These are phyloP conservation scores for Dinomys branickii DNA, from an alignment of 2,113 vertebrate species.

Conservation along the genomic window DNA sequence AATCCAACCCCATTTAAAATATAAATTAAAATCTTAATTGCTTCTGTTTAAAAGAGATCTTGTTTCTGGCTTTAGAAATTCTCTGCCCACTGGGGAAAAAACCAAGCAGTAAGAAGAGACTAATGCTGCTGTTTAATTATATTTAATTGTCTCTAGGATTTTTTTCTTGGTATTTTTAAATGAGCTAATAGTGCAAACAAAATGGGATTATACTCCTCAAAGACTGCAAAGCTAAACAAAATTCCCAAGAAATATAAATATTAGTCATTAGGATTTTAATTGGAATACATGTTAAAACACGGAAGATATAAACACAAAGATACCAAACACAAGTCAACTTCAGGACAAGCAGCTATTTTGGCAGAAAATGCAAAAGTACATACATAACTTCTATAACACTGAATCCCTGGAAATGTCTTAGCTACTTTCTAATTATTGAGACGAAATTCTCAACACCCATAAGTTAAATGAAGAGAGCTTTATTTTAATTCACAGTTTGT, in stretches of 20 bases:
- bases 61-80: constrained; percentile 10
- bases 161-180: constrained; percentile 51
- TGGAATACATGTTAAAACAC: constrained; percentile 34
- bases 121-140: not conserved
- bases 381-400: not conserved
- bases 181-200: constrained; percentile 29
- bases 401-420: not conserved
- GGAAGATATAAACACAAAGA: not conserved
- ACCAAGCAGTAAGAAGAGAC: not conserved
- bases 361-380: not conserved
- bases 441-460: not conserved
- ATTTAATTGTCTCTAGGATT: not conserved
- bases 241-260: constrained; percentile 24
- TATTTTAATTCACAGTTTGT: not conserved
- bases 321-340: not conserved
- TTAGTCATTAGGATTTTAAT: constrained; percentile 53
- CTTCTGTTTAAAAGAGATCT: not conserved
- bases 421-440: not conserved
- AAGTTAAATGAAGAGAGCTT: not conserved
- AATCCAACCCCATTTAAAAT: not conserved
- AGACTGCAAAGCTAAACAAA: not conserved
- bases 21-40: constrained; percentile 18
- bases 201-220: constrained; percentile 27
- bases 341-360: not conserved
- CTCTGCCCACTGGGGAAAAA: not conserved